Evolutionary conservation across 2,113 vertebrate genomes (phyloP).

Genomic region (Mormyrus iriodes): DNA sequence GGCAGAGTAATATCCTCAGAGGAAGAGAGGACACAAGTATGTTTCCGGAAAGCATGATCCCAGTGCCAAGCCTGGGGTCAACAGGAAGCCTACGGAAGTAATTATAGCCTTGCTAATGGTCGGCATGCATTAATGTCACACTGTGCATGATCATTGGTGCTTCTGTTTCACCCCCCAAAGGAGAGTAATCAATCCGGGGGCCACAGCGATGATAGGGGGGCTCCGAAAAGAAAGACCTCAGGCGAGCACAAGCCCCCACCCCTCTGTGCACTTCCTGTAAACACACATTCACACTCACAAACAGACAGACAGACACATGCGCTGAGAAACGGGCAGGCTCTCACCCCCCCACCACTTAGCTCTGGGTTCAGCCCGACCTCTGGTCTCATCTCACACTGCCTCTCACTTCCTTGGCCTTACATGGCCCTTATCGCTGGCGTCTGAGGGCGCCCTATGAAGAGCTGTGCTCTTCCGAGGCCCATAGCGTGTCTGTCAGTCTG

Average conservation of each 20-base stretch:
- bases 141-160: neutral
- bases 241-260: neutral
- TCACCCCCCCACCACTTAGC: neutral
- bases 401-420: neutral
- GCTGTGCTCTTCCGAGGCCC: neutral
- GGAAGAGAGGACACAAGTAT: neutral
- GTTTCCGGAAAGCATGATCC: neutral
- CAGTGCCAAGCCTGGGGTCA: neutral
- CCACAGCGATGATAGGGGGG: neutral
- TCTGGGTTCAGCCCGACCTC: neutral
- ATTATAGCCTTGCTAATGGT: neutral
- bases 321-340: neutral
- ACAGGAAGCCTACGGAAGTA: neutral
- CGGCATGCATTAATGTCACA: neutral
- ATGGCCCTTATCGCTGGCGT: neutral
- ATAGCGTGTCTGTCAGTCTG: neutral
- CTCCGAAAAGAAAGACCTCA: neutral
- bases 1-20: constrained; percentile 23
- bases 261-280: neutral
- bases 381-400: neutral
- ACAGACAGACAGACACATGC: neutral
- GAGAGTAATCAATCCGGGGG: neutral
- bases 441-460: neutral
- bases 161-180: neutral
- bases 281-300: neutral